These are phyloP conservation scores for Eilema caniola DNA, from an alignment of 2,888 invertebrate species.

Conservation along the genomic window DNA sequence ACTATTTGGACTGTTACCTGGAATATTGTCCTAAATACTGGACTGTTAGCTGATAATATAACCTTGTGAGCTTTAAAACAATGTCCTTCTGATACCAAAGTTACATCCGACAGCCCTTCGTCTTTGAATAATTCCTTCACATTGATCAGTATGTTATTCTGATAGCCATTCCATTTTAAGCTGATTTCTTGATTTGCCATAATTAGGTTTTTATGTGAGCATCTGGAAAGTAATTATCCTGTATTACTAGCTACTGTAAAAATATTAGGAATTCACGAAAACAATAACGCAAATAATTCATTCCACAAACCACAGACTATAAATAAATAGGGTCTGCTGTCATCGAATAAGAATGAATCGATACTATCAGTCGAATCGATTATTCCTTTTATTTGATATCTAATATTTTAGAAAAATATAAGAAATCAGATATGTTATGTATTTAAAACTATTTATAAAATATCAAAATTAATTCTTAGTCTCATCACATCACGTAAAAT, in stretches of 20 bases:
- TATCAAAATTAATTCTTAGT: no score
- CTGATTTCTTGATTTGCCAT: conserved; percentile 89
- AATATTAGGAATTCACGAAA: neutral
- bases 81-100: conserved; percentile 89
- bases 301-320: neutral
- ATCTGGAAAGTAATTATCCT: conserved; percentile 18
- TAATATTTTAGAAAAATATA: no score
- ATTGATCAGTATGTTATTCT: conserved; percentile 88
- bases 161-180: conserved; percentile 90
- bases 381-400: no score
- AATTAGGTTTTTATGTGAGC: conserved; percentile 30
- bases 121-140: conserved; percentile 89
- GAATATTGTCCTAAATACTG: conserved; percentile 89
- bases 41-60: conserved; percentile 89
- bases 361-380: no score
- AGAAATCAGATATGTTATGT: no score
- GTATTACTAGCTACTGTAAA: neutral
- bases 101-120: conserved; percentile 89
- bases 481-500: no score
- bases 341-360: no score
- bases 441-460: no score
- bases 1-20: conserved; percentile 74
- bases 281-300: conserved; percentile 16
- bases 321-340: neutral
- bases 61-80: conserved; percentile 90